Conservation (phyloP, 1,140 invertebrate species). For the Pseudomyrmex pallidus region DNA sequence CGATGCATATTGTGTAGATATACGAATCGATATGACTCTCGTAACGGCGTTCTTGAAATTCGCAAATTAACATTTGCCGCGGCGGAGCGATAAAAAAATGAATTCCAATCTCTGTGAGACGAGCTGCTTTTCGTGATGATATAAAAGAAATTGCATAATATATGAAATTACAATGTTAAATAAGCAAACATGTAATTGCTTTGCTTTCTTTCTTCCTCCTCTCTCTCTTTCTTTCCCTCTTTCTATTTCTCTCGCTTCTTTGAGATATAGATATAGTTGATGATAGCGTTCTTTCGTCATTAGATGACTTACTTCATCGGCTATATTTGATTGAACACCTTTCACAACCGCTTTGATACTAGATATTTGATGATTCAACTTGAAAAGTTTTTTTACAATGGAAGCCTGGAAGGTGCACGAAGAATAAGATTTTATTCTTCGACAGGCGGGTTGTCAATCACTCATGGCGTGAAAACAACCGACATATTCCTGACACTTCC, state of each 20-base stretch:
- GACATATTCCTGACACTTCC: not conserved
- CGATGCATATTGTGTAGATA: not conserved
- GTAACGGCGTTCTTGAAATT: slow-evolving; percentile 20
- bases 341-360: not conserved
- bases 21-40: not conserved
- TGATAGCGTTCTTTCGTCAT: not conserved
- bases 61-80: slow-evolving; percentile 2
- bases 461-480: slow-evolving; percentile 1
- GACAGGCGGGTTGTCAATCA: slow-evolving; percentile 31
- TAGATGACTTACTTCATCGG: not conserved
- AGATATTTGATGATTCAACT: not conserved
- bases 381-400: not conserved
- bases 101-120: not conserved
- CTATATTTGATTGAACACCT: slow-evolving; percentile 8
- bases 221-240: too few species aligned
- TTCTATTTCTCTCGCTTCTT: too few species aligned
- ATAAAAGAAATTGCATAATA: too few species aligned
- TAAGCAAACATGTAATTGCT: too few species aligned
- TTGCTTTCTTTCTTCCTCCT: too few species aligned
- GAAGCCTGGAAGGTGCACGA: not conserved
- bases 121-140: not conserved
- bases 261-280: not conserved
- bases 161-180: too few species aligned
- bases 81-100: not conserved
- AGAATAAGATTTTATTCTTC: slow-evolving; percentile 11